Evolutionary conservation across 1,140 invertebrate species (phyloP), one percentile per base, ranked within the genome.

Genomic region (Acromyrmex charruanus): DNA sequence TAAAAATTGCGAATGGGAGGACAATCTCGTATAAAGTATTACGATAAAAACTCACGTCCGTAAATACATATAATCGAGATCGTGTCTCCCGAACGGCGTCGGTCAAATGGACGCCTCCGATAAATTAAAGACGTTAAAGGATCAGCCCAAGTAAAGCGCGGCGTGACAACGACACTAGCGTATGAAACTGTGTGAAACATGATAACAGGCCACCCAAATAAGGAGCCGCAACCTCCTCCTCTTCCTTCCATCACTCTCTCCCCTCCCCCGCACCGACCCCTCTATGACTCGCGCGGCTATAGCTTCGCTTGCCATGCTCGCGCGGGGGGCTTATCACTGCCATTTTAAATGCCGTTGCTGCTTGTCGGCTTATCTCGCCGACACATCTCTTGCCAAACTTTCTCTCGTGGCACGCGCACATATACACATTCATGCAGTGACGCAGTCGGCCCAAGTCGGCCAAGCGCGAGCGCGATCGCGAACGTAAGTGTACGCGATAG

Each of bases 331-430:
- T 95, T 94, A 94, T 95, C 94, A 94, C 92, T 94, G 93, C 92
- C 94, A 95, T 94, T 95, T 94, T 94, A 95, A 94, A 93, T 94
- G 88, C 90, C 90, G 92, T 66, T 66, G 77, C 92, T 89, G 90
- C 81, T 90, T 86, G 91, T 92, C 90, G 89, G 91, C 94, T 95
- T 95, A 95, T 95, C 94, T 95, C 93, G 92, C 93, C 92, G 92
- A 93, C 92, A 95, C 95, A 95, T 95, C 95, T 95, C 94, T 93
- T 95, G 94, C 95, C 94, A 94, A 95, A 95, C 94, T 95, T 95
- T 95, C 95, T 95, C 95, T 90, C 91, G 90, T 90, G 93, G 93
- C 92, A 92, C 91, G 89, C 91, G 87, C 77, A 87, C 82, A 82
- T 51, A 89, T 35, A 87, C 65, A 51, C 77, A 75, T 49, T 31